Evolutionary conservation across 2,888 invertebrate species (phyloP), one percentile per base, ranked within the genome.

Genomic region (Spisula solida): DNA sequence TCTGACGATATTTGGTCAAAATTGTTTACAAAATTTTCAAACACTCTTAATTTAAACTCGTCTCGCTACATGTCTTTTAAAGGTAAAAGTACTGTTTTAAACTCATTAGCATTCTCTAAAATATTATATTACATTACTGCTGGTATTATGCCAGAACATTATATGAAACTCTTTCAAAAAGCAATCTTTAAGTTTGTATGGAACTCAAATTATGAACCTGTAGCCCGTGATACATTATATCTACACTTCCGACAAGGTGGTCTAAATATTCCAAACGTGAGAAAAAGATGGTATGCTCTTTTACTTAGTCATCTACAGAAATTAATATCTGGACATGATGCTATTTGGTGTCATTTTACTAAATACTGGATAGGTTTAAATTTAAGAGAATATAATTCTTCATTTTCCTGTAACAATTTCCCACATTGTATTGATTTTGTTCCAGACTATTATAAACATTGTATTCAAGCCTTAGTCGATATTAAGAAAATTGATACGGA

Each of bases 1-100:
- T 31, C 55, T 10, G 92, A 92, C 82, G 88, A 90, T 34, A 82
- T 88, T 86, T 92, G 91, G 89, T 81, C 82, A 14, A 86, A 87
- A 60, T 79, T 90, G 66, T 84, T 89, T 31, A 48, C 66, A 2
- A 93, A 91, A 66, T 93, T 90, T 81, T 29, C 31, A 4, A 82
- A 75, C 12, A 86, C 85, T 16, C 70, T 92, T 29, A 87, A 90
- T 79, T n/a, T 80, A 8, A 51, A 5, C 75, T 83, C 83, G 1
- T 31, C 83, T 1, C 16, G 20, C 0, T n/a, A 34, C 51, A 31
- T 86, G 6, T 87, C 87, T 12, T 83, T 82, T 82, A 88, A 85
- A 85, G 87, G 88, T 29, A 89, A 85, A 78, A 79, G 82, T 60
- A 85, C 80, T 6, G 60, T 89, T 16, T 48, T 87, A 25, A 91